Percentiles rank a stretch among this genome's conserved stretches.
phyloP scores from a whole-genome alignment of 2,113 vertebrate genomes.

The Tetrao urogallus region DNA sequence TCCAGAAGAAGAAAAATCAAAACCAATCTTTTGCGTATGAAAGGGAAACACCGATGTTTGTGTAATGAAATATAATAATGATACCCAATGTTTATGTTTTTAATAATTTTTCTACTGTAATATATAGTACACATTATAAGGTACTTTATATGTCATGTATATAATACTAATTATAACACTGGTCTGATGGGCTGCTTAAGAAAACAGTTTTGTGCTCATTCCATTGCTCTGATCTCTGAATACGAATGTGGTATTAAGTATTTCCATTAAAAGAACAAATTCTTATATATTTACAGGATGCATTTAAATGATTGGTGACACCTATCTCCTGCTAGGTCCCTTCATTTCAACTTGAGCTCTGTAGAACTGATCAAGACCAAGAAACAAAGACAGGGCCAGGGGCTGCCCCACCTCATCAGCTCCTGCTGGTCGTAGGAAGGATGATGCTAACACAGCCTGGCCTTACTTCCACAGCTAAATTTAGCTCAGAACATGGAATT shows the following conservation, averaged over 20 bases:
- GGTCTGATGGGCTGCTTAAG: not conserved
- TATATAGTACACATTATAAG: not conserved
- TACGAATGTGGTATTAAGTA: not conserved
- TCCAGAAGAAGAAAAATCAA: not conserved
- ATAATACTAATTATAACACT: not conserved
- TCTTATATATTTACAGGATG: not conserved
- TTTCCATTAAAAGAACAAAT: not conserved
- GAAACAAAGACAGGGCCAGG: not conserved
- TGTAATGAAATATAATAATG: not conserved
- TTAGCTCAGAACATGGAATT: not conserved
- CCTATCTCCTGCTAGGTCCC: not conserved
- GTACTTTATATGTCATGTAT: not conserved
- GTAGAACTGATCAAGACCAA: not conserved
- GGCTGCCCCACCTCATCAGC: not conserved
- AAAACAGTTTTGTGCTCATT: not conserved
- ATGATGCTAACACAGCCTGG: not conserved
- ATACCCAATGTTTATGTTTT: not conserved
- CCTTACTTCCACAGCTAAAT: not conserved
- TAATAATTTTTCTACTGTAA: not conserved
- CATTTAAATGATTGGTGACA: not conserved
- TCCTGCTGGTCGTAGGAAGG: fast-evolving
- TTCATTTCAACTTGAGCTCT: not conserved
- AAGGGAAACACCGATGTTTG: not conserved
- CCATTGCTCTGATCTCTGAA: not conserved
- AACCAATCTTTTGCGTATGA: not conserved